phyloP scores from a whole-genome alignment of 1,140 invertebrate genomes.

The Drosophila varians region DNA sequence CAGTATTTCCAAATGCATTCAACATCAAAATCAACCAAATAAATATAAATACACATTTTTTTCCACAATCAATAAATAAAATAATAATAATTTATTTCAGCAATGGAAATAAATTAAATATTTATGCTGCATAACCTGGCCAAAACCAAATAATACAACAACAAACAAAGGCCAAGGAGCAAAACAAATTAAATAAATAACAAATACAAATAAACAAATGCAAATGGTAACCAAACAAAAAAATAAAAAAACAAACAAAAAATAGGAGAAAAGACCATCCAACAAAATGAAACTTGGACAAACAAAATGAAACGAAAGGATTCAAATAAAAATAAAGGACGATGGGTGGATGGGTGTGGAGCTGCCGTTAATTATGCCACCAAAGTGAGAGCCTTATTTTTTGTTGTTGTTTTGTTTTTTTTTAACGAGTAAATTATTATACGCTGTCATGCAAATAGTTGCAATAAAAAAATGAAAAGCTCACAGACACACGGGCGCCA shows the following conservation, averaged over 20 bases:
- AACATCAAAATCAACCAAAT: conserved; percentile 12
- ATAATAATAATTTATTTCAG: conserved; percentile 42
- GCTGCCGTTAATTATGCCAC: conserved; percentile 49
- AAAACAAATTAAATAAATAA: conserved; percentile 43
- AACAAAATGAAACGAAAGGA: conserved; percentile 43
- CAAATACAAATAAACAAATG: conserved; percentile 35
- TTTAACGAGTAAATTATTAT: conserved; percentile 53
- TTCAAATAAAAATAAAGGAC: conserved; percentile 10
- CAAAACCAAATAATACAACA: neutral
- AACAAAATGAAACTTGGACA: conserved; percentile 23
- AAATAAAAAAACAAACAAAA: conserved; percentile 20
- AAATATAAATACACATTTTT: conserved; percentile 12
- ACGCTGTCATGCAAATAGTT: conserved; percentile 51
- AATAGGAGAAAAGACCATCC: conserved; percentile 1
- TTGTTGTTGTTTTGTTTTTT: conserved; percentile 35
- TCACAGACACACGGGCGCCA: conserved; percentile 45
- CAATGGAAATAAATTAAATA: conserved; percentile 55
- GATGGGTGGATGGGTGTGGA: conserved; percentile 11
- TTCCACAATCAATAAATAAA: neutral
- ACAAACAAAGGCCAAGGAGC: conserved; percentile 34
- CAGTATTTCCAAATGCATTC: conserved; percentile 31
- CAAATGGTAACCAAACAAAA: conserved; percentile 25
- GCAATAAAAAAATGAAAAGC: conserved; percentile 47
- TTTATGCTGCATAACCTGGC: conserved; percentile 36
- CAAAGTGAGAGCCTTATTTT: conserved; percentile 37